phyloP scores from a whole-genome alignment of 2,797 vertebrate species.

The Mastacembelus armatus region DNA sequence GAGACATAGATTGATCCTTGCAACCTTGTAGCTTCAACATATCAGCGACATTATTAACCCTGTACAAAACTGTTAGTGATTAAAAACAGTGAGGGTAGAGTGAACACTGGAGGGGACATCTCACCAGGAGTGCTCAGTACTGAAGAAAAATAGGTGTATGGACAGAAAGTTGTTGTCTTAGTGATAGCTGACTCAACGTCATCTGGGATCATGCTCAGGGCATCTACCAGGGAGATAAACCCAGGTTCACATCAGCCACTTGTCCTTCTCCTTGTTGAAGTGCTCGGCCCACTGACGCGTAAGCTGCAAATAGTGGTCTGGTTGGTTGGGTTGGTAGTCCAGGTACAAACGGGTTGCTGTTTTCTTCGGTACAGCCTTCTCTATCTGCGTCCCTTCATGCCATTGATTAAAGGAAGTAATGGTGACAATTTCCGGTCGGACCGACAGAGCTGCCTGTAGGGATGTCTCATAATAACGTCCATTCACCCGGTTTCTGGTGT shows the following conservation, averaged over 20 bases:
- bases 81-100: constrained; percentile 28
- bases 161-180: constrained; percentile 1
- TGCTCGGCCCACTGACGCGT: constrained; percentile 90
- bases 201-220: neutral
- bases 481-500: constrained; percentile 91
- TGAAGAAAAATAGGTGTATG: constrained; percentile 4
- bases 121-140: constrained; percentile 15
- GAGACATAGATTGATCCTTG: constrained; percentile 8
- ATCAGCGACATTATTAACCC: constrained; percentile 22
- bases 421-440: constrained; percentile 88
- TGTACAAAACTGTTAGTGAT: constrained; percentile 53
- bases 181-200: neutral
- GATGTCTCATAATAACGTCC: constrained; percentile 92
- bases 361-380: constrained; percentile 89
- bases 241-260: constrained; percentile 86
- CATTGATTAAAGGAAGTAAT: constrained; percentile 93
- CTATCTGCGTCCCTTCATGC: constrained; percentile 93
- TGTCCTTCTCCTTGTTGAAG: constrained; percentile 91
- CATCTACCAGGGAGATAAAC: constrained; percentile 1
- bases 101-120: constrained; percentile 9
- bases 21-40: constrained; percentile 14
- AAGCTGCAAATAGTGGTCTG: constrained; percentile 87
- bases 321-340: constrained; percentile 88
- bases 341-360: constrained; percentile 86
- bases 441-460: constrained; percentile 87